Base-by-base conservation (phyloP, 2,113 vertebrate species). In the Ptilorrhoa leucosticta region DNA sequence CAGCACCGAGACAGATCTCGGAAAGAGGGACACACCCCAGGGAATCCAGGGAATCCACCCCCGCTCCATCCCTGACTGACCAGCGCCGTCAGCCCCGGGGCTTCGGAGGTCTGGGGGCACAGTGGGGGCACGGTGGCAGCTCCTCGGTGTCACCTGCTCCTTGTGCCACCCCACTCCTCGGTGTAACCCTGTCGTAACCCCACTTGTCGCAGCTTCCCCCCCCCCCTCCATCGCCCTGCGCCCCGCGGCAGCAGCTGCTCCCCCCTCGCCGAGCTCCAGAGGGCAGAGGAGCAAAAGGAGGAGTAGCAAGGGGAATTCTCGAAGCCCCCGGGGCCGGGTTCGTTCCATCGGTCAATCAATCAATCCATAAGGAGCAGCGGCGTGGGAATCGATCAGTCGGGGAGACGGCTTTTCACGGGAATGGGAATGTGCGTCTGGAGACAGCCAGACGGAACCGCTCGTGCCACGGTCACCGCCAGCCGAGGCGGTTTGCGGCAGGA, bases 51-150 rank as follows among this genome's bases (percentile, higher is more conserved):
- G 85, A 54, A 77, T 28, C 68, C 77, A 24, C 44, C 10, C 42
- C 54, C 20, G 2, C 31, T 69, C 33, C 87, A 24, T 17, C 50
- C 39, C 48, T 7, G 53, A 60, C 6, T 28, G 31, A 68, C 13
- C 77, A 16, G 6, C 2, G 10, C 58, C 66, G 6, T 16, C 82
- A 26, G 13, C 39, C 15, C 14, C 1, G 73, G 27, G 61, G 61
- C 6, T 10, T 18, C 14, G 8, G 16, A 45, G 40, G 21, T 33
- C 27, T 8, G 27, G 24, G 53, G 44, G 4, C 13, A 11, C 10
- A 1, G 26, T 0, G 1, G 3, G 58, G 48, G 10, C 51, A 10
- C 0, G 10, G 33, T 4, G 8, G 22, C 61, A 35, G 23, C 50
- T 31, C 50, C 71, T 24, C 9, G 24, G 27, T 57, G 75, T 2